Percentiles rank a stretch among this genome's conserved stretches.
phyloP scores from a whole-genome alignment of 2,113 vertebrate species.

The Tursiops truncatus region DNA sequence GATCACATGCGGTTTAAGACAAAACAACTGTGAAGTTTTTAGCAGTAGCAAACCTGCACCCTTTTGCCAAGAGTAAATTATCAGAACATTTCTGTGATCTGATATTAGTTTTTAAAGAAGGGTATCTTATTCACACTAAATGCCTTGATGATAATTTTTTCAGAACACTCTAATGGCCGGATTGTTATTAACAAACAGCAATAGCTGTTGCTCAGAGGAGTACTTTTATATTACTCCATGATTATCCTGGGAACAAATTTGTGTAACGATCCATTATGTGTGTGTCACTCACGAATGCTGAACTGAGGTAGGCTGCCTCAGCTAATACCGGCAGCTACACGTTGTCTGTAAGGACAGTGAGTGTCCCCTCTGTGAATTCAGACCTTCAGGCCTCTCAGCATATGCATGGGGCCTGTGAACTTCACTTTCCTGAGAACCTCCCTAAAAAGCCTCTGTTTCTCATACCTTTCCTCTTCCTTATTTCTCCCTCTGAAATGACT shows the following conservation, averaged over 20 bases:
- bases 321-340: background rate
- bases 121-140: background rate
- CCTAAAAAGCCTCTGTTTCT: background rate
- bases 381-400: background rate
- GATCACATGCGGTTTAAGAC: constrained; percentile 18
- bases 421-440: background rate
- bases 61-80: constrained; percentile 29
- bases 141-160: constrained; percentile 14
- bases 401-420: background rate
- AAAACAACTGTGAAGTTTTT: constrained; percentile 41
- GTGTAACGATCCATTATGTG: background rate
- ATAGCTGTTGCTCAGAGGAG: background rate
- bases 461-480: background rate
- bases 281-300: background rate
- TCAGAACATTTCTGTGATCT: constrained; percentile 15
- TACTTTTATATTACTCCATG: background rate
- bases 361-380: background rate
- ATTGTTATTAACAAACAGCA: constrained; percentile 8
- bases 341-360: background rate
- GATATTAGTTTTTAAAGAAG: background rate
- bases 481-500: background rate
- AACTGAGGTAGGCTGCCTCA: background rate
- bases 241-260: background rate
- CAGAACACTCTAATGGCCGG: background rate
- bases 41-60: background rate